A percentile compares a stretch with the other conserved stretches of the same genome.
Evolutionary conservation across 2,113 vertebrate genomes (phyloP).

Genomic region (Seriola dumerili): DNA sequence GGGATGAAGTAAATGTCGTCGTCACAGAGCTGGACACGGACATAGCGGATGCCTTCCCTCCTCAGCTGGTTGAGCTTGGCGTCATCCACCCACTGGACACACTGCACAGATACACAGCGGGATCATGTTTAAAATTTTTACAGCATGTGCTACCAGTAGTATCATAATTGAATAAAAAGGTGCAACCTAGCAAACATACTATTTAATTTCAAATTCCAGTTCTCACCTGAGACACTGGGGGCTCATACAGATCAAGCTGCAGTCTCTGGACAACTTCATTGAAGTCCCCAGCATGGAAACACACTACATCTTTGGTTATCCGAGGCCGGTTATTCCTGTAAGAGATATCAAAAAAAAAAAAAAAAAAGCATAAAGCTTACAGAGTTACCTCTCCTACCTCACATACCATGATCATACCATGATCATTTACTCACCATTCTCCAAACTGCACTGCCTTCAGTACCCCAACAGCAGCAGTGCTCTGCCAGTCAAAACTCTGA

Average conservation of each 20-base stretch:
- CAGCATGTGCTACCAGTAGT: too few species aligned
- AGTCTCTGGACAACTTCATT: slow-evolving; percentile 97
- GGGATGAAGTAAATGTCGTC: slow-evolving; percentile 99
- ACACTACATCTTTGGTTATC: slow-evolving; percentile 98
- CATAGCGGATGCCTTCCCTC: slow-evolving; percentile 96
- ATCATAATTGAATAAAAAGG: background rate
- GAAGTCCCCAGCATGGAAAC: slow-evolving; percentile 98
- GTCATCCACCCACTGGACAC: slow-evolving; percentile 99
- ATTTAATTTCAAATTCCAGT: background rate
- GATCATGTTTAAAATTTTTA: background rate
- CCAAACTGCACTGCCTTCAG: slow-evolving; percentile 98
- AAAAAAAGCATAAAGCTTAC: background rate
- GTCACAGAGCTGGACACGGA: slow-evolving; percentile 93
- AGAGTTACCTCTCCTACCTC: background rate
- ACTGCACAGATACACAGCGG: slow-evolving; percentile 81
- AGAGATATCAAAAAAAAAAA: background rate
- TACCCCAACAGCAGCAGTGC: slow-evolving; percentile 96
- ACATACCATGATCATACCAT: too few species aligned
- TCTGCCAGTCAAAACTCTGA: slow-evolving; percentile 99
- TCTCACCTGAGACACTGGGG: slow-evolving; percentile 96
- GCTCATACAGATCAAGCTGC: slow-evolving; percentile 96
- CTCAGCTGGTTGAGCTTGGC: slow-evolving; percentile 99
- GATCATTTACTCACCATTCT: slow-evolving; percentile 87
- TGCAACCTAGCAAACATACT: background rate
- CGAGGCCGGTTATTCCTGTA: slow-evolving; percentile 92